Percentiles rank a stretch among this genome's conserved stretches.
These are phyloP conservation scores for Trachelus tabidus DNA, from an alignment of 2,888 invertebrate species.

Conservation along the genomic window DNA sequence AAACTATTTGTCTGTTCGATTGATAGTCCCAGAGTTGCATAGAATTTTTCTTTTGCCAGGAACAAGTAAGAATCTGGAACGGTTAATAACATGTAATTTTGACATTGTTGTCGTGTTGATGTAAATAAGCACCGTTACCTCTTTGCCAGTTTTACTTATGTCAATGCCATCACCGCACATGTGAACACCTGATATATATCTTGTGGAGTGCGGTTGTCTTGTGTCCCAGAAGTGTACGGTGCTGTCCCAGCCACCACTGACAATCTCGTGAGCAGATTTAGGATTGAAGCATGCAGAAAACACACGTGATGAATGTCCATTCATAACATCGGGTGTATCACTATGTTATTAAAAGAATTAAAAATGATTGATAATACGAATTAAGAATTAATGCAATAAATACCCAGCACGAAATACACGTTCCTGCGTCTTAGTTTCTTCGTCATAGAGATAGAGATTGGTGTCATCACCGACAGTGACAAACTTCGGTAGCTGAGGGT, in stretches of 20 bases:
- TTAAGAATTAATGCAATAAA: not conserved
- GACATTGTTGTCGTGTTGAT: not conserved
- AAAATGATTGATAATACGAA: not conserved
- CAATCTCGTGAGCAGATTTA: slow-evolving; percentile 73
- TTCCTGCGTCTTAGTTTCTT: slow-evolving; percentile 75
- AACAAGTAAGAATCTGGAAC: slow-evolving; percentile 72
- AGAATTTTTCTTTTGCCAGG: slow-evolving; percentile 73
- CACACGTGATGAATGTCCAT: slow-evolving; percentile 75
- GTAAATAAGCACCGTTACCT: slow-evolving; percentile 64
- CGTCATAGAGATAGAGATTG: slow-evolving; percentile 75
- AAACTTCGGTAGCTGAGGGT: slow-evolving; percentile 70
- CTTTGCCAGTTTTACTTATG: slow-evolving; percentile 73
- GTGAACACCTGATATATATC: slow-evolving; percentile 72
- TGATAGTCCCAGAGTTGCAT: slow-evolving; percentile 77
- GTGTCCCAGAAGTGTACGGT: slow-evolving; percentile 77
- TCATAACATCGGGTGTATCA: slow-evolving; percentile 65
- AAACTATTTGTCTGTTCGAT: slow-evolving; percentile 72
- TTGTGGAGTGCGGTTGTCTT: slow-evolving; percentile 72
- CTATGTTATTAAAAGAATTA: slow-evolving; percentile 51
- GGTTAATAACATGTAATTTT: not conserved
- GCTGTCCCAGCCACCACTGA: slow-evolving; percentile 78
- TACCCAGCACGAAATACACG: slow-evolving; percentile 73
- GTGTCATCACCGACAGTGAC: slow-evolving; percentile 75
- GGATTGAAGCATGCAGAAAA: slow-evolving; percentile 77
- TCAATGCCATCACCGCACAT: slow-evolving; percentile 77